Conservation (phyloP, 1,140 invertebrate genomes). For the Caerostris darwini region DNA sequence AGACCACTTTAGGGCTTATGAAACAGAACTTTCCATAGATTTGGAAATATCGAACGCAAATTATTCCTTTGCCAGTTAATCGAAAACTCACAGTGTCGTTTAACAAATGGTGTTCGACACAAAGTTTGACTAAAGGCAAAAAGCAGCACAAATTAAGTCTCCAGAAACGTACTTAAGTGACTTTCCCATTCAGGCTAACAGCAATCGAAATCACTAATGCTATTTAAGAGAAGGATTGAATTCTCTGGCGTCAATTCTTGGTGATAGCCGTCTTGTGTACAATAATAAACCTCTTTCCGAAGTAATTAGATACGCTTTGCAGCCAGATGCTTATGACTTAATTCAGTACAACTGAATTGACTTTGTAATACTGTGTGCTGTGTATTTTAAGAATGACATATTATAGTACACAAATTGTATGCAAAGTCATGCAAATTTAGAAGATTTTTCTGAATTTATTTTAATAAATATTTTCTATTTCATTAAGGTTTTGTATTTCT, state of each 20-base stretch:
- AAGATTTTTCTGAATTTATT: no score
- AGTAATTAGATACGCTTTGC: background rate
- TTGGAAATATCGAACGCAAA: background rate
- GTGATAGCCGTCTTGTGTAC: background rate
- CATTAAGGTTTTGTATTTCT: no score
- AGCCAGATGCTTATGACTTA: background rate
- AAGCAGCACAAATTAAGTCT: background rate
- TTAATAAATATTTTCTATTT: no score
- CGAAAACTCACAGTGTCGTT: background rate
- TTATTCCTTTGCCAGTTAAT: background rate
- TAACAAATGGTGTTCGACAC: conserved; percentile 1
- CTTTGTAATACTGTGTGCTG: no score
- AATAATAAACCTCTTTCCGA: background rate
- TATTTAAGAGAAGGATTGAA: background rate
- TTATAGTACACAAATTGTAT: no score
- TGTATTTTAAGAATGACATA: no score
- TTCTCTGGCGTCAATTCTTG: background rate
- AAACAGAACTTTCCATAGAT: background rate
- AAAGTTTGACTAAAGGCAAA: background rate
- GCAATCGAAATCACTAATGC: conserved; percentile 3
- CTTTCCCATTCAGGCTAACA: background rate
- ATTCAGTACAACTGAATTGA: background rate
- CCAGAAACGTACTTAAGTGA: background rate
- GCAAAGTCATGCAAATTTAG: no score
- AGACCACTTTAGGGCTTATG: background rate